Evolutionary conservation across 1,140 invertebrate species (phyloP).

Genomic region (Caenorhabditis brenneri): DNA sequence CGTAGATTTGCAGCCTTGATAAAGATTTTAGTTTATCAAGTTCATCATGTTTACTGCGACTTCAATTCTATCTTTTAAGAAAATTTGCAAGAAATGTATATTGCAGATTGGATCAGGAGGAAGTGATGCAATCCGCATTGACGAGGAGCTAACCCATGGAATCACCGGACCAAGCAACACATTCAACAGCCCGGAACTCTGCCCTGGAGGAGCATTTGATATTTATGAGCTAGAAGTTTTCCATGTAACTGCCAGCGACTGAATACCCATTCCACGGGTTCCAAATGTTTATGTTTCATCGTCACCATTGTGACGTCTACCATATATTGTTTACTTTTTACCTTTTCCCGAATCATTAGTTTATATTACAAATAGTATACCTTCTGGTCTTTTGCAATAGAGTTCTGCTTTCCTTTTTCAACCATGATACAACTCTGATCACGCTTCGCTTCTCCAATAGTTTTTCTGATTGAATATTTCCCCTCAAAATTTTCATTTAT

Average conservation of each 20-base stretch:
- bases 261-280: background rate
- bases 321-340: background rate
- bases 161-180: conserved; percentile 63
- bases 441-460: background rate
- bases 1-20: no score
- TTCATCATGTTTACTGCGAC: no score
- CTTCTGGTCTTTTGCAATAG: background rate
- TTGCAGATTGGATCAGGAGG: conserved; percentile 68
- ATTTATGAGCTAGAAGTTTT: conserved; percentile 70
- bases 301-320: background rate
- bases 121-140: conserved; percentile 68
- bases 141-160: conserved; percentile 65
- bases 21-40: no score
- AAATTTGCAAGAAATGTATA: no score
- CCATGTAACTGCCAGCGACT: conserved; percentile 47
- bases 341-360: background rate
- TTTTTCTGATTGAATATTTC: no score
- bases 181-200: conserved; percentile 63
- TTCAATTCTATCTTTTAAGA: no score
- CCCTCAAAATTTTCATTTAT: no score
- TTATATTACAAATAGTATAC: background rate
- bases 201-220: conserved; percentile 59
- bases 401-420: background rate
- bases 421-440: conserved; percentile 10
- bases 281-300: conserved; percentile 2